Conservation (phyloP, 2,888 invertebrate species). For the Chloroclysta siterata region DNA sequence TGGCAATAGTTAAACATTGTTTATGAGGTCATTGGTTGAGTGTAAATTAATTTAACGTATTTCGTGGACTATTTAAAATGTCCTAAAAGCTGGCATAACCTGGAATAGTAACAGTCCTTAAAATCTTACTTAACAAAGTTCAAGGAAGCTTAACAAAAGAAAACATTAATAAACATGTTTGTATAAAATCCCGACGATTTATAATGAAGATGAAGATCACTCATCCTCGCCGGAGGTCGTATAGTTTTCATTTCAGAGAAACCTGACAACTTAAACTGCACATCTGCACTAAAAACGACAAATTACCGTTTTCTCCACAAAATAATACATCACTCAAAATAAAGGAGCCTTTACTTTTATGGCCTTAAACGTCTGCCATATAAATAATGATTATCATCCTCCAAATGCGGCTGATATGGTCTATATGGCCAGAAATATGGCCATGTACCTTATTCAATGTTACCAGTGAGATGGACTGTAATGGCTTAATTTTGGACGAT, state of each 20-base stretch:
- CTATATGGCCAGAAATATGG: conserved; percentile 44
- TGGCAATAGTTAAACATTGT: too few relatives aligned
- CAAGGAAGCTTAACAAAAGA: background rate
- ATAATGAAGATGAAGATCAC: conserved; percentile 12
- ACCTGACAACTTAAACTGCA: conserved; percentile 27
- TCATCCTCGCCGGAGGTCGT: conserved; percentile 18
- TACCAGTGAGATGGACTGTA: conserved; percentile 56
- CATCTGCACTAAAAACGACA: conserved; percentile 29
- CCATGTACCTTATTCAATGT: conserved; percentile 50
- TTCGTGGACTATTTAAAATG: too few relatives aligned
- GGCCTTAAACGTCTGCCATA: conserved; percentile 28
- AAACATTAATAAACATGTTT: background rate
- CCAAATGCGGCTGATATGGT: conserved; percentile 40
- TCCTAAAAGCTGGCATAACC: too few relatives aligned
- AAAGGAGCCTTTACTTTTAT: conserved; percentile 25
- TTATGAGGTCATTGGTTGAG: too few relatives aligned
- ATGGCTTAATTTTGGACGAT: conserved; percentile 64
- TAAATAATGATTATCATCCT: conserved; percentile 39
- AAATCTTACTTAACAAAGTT: background rate
- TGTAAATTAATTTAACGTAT: too few relatives aligned
- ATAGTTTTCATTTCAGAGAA: conserved; percentile 27
- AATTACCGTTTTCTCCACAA: conserved; percentile 31
- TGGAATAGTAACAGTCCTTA: too few relatives aligned
- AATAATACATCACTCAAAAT: conserved; percentile 36
- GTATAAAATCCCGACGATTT: background rate